Evolutionary conservation across 30 jellyfish, hydroid and myxozoan genomes (phyloP).

Genomic region (Pelagia noctiluca): DNA sequence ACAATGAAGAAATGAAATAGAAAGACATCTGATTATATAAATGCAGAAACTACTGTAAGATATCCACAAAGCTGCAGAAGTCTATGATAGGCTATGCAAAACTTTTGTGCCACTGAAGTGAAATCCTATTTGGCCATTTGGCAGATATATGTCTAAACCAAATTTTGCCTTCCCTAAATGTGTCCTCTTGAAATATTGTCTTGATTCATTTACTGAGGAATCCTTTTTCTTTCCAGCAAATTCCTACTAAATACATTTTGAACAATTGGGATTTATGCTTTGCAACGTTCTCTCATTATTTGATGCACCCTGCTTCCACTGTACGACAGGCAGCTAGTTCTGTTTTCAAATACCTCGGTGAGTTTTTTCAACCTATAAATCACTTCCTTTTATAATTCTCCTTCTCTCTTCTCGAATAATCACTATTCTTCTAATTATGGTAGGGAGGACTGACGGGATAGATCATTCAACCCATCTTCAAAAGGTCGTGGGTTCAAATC

Average conservation of each 20-base stretch:
- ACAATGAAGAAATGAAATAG: background rate
- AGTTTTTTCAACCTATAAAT: background rate
- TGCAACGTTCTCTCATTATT: conserved; percentile 76
- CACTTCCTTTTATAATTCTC: background rate
- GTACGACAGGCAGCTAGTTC: conserved; percentile 93
- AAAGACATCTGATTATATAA: background rate
- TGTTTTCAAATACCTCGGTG: conserved; percentile 85
- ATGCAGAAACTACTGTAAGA: too few species aligned
- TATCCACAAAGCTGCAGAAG: too few species aligned
- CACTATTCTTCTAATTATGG: too few species aligned
- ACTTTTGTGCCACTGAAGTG: too few species aligned
- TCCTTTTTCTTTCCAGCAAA: conserved; percentile 51
- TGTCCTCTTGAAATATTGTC: background rate
- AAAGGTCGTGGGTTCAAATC: too few species aligned
- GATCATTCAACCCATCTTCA: too few species aligned
- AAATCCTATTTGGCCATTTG: too few species aligned
- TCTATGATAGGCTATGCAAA: too few species aligned
- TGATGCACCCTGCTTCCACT: conserved; percentile 94
- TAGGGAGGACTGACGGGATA: too few species aligned
- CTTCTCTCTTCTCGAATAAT: background rate
- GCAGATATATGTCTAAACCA: too few species aligned
- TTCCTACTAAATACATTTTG: conserved; percentile 69
- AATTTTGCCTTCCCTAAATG: too few species aligned
- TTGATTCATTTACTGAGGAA: background rate
- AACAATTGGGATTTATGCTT: conserved; percentile 81